phyloP scores from a whole-genome alignment of 1,140 invertebrate species.

The Triops longicaudatus region DNA sequence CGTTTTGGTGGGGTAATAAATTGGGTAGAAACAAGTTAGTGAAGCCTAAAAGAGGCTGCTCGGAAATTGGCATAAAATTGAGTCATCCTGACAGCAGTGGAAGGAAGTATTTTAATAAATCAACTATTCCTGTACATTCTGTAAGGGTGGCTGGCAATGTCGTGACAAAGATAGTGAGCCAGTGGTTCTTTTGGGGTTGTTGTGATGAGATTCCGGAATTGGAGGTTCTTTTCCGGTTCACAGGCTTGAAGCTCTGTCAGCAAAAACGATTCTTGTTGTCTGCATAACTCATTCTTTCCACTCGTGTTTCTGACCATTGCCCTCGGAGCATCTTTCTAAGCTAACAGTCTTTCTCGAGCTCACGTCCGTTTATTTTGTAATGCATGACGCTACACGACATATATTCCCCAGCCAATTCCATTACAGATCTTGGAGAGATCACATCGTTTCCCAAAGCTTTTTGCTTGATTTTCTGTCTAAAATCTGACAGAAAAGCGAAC shows the following conservation, averaged over 20 bases:
- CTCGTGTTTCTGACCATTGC: neutral
- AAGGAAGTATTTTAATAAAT: neutral
- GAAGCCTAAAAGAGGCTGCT: neutral
- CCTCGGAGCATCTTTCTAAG: neutral
- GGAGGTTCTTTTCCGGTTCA: neutral
- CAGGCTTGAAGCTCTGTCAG: neutral
- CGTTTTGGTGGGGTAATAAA: neutral
- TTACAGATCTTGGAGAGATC: slow-evolving; percentile 12
- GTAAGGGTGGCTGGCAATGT: neutral
- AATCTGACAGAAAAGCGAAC: neutral
- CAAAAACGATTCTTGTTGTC: neutral
- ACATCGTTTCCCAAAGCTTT: slow-evolving; percentile 18
- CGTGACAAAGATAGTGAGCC: neutral
- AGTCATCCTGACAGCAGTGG: neutral
- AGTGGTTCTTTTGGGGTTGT: neutral
- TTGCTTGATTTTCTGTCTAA: slow-evolving; percentile 1
- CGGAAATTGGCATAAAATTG: neutral
- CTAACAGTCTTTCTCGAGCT: neutral
- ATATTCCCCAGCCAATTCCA: slow-evolving; percentile 8
- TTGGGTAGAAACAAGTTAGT: neutral
- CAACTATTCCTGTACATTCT: neutral
- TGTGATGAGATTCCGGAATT: neutral
- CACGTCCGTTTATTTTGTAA: neutral
- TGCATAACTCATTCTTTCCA: slow-evolving; percentile 8
- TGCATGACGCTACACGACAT: neutral